Percentiles rank a stretch among this genome's conserved stretches.
Conservation (phyloP, 2,888 invertebrate genomes). For the Periphyllus acericola region DNA sequence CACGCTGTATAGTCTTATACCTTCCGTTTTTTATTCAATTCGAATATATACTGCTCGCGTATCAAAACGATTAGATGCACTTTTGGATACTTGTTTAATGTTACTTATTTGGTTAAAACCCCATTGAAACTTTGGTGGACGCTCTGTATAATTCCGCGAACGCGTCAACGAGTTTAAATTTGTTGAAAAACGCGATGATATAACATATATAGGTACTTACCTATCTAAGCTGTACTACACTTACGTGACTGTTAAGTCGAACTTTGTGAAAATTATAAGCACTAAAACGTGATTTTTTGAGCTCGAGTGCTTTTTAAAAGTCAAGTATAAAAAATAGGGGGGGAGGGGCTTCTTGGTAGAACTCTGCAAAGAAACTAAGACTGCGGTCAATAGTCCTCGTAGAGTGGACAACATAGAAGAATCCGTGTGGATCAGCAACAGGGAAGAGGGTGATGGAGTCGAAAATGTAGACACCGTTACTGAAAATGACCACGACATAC, state of each 20-base stretch:
- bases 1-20: not conserved
- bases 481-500: no score
- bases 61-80: not conserved
- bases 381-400: no score
- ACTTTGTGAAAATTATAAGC: constrained; percentile 18
- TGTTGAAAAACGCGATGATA: not conserved
- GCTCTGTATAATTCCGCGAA: not conserved
- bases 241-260: not conserved
- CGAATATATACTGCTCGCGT: not conserved
- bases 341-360: no score
- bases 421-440: no score
- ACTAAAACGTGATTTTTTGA: constrained; percentile 28
- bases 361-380: no score
- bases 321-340: constrained; percentile 26
- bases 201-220: no score
- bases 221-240: not conserved
- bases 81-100: no score
- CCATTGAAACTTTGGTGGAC: not conserved
- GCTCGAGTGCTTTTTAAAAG: not conserved
- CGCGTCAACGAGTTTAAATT: not conserved
- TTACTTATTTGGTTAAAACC: not conserved
- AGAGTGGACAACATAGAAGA: no score
- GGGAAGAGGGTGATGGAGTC: no score
- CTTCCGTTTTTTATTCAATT: not conserved
- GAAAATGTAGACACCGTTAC: no score